Base-by-base conservation (phyloP, 1,140 invertebrate genomes). In the Leptinotarsa texana region DNA sequence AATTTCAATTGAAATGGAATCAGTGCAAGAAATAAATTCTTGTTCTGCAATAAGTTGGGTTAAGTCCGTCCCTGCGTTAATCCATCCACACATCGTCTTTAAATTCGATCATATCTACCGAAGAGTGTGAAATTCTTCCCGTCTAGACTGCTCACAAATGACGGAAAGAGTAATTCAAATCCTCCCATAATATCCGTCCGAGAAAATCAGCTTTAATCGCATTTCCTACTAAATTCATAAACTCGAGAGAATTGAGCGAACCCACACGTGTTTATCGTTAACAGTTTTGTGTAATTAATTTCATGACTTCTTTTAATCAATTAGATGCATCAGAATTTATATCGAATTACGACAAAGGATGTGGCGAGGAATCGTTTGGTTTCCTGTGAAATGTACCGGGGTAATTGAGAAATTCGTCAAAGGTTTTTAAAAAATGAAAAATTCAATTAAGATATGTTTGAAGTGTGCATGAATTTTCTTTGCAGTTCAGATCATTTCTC, bases 281-380 rank as follows among this genome's bases (percentile, higher is more conserved):
- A 69, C 68, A 69, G 68, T 69, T 69, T 69, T 69, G 68, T 69
- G 48, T 51, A 69, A 69, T 69, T 69, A 48, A 17, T 69, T 69
- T 69, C 48, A 69, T 47, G 68, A 69, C 33, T 69, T 69, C 68
- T 51, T 69, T 69, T 69, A 69, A 51, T 69, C 18, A 51, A 69
- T 69, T 69, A 69, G n/a, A 69, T 51, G 33, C 68, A 47, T 69
- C 68, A 22, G 33, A 51, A 69, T 18, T 69, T 69, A n/a, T 15
- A 65, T 65, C 21, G 21, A 27, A 65, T 65, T 65, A 65, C 63
- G 17, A 27, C 63, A 22, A 21, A 65, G 63, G 63, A 65, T 65
- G 63, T 65, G 17, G 21, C 4, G 24, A 27, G n/a, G 51, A 4
- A 57, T 57, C 17, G 51, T 57, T 57, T 57, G 51, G 51, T 57